Conservation (phyloP, 2,888 invertebrate genomes). For the Aelia acuminata region DNA sequence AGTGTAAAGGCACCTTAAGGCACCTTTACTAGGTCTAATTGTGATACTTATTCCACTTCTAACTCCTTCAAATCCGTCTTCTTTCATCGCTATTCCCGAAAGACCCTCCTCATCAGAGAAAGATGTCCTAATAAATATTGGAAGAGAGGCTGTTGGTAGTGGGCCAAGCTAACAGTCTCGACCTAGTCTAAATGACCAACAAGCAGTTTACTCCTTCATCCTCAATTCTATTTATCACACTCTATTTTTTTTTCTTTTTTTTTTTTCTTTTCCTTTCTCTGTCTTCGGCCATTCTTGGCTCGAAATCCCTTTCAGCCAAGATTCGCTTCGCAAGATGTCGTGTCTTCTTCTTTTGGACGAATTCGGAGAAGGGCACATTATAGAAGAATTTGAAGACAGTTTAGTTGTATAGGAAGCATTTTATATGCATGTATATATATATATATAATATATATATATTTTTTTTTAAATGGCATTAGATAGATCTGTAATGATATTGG, state of each 20-base stretch:
- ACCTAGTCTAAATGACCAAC: neutral
- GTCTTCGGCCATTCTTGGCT: constrained; percentile 69
- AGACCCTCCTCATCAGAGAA: neutral
- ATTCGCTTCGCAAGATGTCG: neutral
- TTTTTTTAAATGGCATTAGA: too few species aligned
- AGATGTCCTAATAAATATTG: neutral
- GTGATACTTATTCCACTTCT: too few species aligned
- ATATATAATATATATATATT: too few species aligned
- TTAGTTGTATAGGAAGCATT: too few species aligned
- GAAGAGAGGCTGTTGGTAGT: neutral
- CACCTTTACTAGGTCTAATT: too few species aligned
- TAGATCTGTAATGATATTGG: too few species aligned
- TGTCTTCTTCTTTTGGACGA: neutral
- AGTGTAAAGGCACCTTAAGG: too few species aligned
- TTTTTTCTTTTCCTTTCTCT: neutral
- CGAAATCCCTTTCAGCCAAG: constrained; percentile 69
- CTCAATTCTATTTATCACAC: neutral
- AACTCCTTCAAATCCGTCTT: too few species aligned
- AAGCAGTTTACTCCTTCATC: neutral
- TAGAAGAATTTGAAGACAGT: neutral
- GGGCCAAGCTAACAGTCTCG: neutral
- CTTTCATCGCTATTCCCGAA: neutral
- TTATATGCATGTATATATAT: too few species aligned
- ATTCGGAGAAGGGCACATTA: neutral
- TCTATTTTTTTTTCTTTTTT: neutral